A percentile compares a stretch with the other conserved stretches of the same genome.
phyloP scores from a whole-genome alignment of 1,140 invertebrate genomes.

The Aricia agestis region DNA sequence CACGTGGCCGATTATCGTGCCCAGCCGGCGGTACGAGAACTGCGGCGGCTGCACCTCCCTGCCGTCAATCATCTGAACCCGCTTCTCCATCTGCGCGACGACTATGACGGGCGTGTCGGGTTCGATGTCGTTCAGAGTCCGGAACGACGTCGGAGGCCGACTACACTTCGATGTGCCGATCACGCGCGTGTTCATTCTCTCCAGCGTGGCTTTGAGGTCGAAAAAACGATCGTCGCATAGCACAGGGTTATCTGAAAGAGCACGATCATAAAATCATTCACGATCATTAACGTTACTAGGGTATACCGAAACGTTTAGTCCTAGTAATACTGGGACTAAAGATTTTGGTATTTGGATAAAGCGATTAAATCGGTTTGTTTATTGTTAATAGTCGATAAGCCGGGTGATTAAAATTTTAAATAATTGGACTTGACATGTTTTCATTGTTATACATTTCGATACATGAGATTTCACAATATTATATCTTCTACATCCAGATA shows the following conservation, averaged over 20 bases:
- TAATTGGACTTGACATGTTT: too few relatives aligned
- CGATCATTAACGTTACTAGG: too few relatives aligned
- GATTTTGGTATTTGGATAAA: too few relatives aligned
- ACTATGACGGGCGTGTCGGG: slow-evolving; percentile 49
- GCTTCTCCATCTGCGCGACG: slow-evolving; percentile 41
- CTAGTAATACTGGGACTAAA: too few relatives aligned
- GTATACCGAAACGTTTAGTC: too few relatives aligned
- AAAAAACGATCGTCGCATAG: slow-evolving; percentile 82
- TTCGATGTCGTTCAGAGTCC: slow-evolving; percentile 61
- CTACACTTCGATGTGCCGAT: slow-evolving; percentile 78
- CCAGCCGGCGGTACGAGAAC: slow-evolving; percentile 52
- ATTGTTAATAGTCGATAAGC: too few relatives aligned
- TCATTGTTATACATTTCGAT: too few relatives aligned
- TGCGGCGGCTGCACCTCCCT: slow-evolving; percentile 36
- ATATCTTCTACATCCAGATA: too few relatives aligned
- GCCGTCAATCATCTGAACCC: slow-evolving; percentile 30
- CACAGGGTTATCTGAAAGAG: slow-evolving; percentile 83
- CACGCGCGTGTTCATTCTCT: slow-evolving; percentile 82
- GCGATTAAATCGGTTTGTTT: too few relatives aligned
- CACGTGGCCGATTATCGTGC: slow-evolving; percentile 59
- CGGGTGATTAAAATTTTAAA: too few relatives aligned
- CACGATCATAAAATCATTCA: background rate
- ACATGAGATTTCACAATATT: too few relatives aligned
- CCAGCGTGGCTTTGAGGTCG: slow-evolving; percentile 81
- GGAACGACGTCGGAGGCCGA: slow-evolving; percentile 68